Conservation (phyloP, 2,113 vertebrate species). For the human region GRCh38 chr12:73736501-73737000, state of each 20-base stretch:
- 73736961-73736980: background rate
- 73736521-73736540: background rate
- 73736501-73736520: background rate
- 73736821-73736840: background rate
- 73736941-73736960: background rate
- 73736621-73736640: background rate
- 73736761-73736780: background rate
- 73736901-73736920: background rate
- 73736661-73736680: background rate
- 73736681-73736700: background rate
- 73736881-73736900: background rate
- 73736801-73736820: background rate
- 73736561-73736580: background rate
- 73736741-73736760: background rate
- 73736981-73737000: accelerated
- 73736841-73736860: background rate
- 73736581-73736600: background rate
- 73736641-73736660: background rate
- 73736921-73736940: background rate
- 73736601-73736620: background rate
- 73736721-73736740: background rate
- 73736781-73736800: background rate
- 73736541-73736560: background rate
- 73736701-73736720: background rate
- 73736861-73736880: background rate